These are phyloP conservation scores for Physocephala rufipes DNA, from an alignment of 2,888 invertebrate species.

Conservation along the genomic window DNA sequence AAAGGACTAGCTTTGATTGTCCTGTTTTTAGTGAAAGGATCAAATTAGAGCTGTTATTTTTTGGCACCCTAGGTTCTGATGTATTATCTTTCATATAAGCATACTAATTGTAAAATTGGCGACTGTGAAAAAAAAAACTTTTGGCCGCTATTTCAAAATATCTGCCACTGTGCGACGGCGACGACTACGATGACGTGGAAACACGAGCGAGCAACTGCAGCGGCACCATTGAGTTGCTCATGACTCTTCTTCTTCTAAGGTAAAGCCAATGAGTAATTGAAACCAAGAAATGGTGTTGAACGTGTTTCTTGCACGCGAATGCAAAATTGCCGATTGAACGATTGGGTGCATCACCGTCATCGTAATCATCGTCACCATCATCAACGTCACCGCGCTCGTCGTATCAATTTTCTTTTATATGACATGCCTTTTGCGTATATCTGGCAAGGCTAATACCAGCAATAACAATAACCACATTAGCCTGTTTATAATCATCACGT, in stretches of 20 bases:
- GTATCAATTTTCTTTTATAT: neutral
- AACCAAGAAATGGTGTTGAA: neutral
- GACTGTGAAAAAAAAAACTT: no score
- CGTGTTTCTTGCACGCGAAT: slow-evolving; percentile 22
- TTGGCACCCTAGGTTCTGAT: no score
- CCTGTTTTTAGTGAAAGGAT: no score
- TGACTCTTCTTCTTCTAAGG: slow-evolving; percentile 17
- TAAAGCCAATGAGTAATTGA: slow-evolving; percentile 11
- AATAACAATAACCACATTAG: neutral
- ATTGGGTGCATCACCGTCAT: slow-evolving; percentile 7
- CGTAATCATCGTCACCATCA: neutral
- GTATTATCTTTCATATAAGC: no score
- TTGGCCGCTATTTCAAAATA: no score
- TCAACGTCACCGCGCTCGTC: neutral
- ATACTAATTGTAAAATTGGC: no score
- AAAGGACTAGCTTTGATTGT: no score
- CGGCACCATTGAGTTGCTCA: slow-evolving; percentile 11
- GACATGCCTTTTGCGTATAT: slow-evolving; percentile 10
- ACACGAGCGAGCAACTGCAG: neutral
- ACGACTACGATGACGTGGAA: no score
- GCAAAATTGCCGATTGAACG: slow-evolving; percentile 14
- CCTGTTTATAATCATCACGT: neutral
- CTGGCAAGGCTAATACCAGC: slow-evolving; percentile 23
- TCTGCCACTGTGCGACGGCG: no score
- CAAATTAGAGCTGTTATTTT: no score